Conservation (phyloP, 2,888 invertebrate species). For the Octodonta nipae region DNA sequence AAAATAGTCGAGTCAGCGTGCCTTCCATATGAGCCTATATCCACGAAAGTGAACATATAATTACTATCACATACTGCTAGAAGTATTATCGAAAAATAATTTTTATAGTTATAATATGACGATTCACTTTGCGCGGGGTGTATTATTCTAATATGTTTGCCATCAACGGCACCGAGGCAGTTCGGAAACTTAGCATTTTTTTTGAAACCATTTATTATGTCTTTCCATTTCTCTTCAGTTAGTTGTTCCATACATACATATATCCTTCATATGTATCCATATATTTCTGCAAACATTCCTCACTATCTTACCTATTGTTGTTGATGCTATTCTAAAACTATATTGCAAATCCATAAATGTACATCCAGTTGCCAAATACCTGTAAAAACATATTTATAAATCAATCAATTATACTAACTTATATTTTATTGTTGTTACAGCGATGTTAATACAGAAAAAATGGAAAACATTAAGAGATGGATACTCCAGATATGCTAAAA, state of each 20-base stretch:
- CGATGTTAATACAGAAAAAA: background rate
- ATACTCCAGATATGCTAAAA: conserved; percentile 2
- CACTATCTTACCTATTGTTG: conserved; percentile 4
- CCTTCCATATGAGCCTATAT: conserved; percentile 5
- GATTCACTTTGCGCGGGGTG: conserved; percentile 2
- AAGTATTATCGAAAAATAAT: conserved; percentile 5
- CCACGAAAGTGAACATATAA: conserved; percentile 4
- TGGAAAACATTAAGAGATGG: conserved; percentile 3
- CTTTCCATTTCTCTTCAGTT: background rate
- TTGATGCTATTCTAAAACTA: conserved; percentile 4
- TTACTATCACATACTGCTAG: conserved; percentile 5
- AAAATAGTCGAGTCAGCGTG: conserved; percentile 5
- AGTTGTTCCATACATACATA: conserved; percentile 1
- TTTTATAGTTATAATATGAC: conserved; percentile 5
- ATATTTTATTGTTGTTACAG: conserved; percentile 1
- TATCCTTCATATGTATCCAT: conserved; percentile 3
- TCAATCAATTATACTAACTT: no score
- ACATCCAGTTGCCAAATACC: no score
- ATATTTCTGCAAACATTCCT: conserved; percentile 4
- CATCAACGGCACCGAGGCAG: conserved; percentile 4
- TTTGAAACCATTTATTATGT: conserved; percentile 4
- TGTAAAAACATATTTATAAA: no score
- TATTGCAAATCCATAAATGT: conserved; percentile 3
- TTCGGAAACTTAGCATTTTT: conserved; percentile 5
- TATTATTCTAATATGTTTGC: conserved; percentile 6